Conservation (phyloP, 2,888 invertebrate genomes). For the Eupithecia vulgata region DNA sequence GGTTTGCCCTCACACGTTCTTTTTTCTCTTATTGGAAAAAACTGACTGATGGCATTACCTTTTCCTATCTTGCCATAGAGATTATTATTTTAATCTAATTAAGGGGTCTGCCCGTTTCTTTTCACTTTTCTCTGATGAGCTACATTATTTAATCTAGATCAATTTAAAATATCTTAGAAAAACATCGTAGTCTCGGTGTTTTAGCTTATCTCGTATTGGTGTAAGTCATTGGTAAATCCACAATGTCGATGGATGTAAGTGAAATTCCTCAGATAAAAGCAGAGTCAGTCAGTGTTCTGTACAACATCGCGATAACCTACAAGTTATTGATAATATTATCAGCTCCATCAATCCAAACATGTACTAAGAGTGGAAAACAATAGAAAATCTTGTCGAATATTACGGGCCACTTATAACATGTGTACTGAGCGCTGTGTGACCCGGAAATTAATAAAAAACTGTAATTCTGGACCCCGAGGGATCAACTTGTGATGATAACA, state of each 20-base stretch:
- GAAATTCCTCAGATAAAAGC: slow-evolving; percentile 10
- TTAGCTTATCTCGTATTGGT: background rate
- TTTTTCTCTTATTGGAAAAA: no score
- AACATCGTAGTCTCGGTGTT: background rate
- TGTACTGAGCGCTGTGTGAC: no score
- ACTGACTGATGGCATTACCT: background rate
- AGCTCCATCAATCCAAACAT: slow-evolving; percentile 2
- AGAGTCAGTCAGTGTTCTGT: background rate
- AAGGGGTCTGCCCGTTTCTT: background rate
- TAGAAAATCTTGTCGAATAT: background rate
- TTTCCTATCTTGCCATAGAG: background rate
- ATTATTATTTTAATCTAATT: background rate
- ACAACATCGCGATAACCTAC: background rate
- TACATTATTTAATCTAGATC: background rate
- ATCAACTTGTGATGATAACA: no score
- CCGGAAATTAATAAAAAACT: no score
- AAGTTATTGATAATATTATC: slow-evolving; percentile 13
- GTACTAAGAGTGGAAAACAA: background rate
- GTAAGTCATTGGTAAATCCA: background rate
- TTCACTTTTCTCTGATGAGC: background rate
- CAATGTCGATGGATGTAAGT: background rate
- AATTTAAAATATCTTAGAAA: background rate
- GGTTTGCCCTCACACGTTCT: background rate
- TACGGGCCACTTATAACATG: no score
- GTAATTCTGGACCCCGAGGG: no score